A percentile compares a stretch with the other conserved stretches of the same genome.
Conservation (phyloP, 2,113 vertebrate species). For the Crotalus horridus region DNA sequence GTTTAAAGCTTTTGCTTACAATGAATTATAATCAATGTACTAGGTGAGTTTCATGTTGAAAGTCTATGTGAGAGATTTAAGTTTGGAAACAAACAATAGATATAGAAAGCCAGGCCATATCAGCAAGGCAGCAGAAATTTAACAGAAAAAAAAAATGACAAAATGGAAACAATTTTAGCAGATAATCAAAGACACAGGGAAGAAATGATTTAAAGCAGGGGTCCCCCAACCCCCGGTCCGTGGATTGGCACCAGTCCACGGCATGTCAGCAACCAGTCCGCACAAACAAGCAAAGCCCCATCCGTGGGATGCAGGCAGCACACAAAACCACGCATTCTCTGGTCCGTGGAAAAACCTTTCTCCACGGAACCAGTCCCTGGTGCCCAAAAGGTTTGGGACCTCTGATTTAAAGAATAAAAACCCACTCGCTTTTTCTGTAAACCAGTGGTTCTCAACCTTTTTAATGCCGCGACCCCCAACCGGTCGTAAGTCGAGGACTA, state of each 20-base stretch:
- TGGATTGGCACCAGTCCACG: too few species aligned
- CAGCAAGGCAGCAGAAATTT: background rate
- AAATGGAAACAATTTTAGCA: background rate
- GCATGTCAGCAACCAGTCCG: too few species aligned
- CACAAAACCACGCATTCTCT: too few species aligned
- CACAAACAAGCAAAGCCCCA: too few species aligned
- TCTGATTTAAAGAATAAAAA: background rate
- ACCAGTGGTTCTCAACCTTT: too few species aligned
- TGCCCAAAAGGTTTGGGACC: too few species aligned
- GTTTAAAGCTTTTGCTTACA: background rate
- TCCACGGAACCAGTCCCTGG: too few species aligned
- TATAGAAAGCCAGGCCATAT: background rate
- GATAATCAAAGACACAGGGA: background rate
- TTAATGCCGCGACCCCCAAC: too few species aligned
- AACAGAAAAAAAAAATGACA: background rate
- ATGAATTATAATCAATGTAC: constrained; percentile 7
- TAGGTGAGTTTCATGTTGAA: background rate
- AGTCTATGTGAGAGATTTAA: background rate
- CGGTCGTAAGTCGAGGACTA: too few species aligned
- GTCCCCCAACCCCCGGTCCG: too few species aligned
- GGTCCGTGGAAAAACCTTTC: too few species aligned
- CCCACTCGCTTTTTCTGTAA: background rate
- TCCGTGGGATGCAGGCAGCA: too few species aligned
- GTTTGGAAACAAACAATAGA: background rate
- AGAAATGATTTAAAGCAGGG: background rate